phyloP scores from a whole-genome alignment of 2,113 vertebrate genomes.

The Lepidothrix coronata region DNA sequence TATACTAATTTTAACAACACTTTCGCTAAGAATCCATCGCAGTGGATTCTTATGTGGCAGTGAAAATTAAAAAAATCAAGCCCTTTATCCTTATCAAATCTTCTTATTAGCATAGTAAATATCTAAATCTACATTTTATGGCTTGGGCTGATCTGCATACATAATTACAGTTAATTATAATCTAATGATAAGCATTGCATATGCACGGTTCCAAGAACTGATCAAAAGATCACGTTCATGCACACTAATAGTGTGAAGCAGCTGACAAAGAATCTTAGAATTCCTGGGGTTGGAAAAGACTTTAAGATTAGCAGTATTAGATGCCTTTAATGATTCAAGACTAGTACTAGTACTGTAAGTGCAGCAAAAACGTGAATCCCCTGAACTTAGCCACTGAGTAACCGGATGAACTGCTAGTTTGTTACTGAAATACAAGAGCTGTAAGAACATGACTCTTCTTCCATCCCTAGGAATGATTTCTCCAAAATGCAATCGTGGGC shows the following conservation, averaged over 20 bases:
- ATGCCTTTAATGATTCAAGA: not conserved
- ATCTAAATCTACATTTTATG: slow-evolving; percentile 19
- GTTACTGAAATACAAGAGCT: not conserved
- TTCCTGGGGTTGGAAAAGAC: not conserved
- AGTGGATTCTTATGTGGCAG: too few species aligned
- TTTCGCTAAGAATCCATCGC: not conserved
- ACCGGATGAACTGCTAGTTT: not conserved
- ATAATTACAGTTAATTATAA: slow-evolving; percentile 57
- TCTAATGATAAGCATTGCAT: slow-evolving; percentile 10
- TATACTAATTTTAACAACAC: not conserved
- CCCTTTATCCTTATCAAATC: slow-evolving; percentile 9
- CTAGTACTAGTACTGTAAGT: not conserved
- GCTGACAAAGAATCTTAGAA: not conserved
- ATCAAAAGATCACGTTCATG: not conserved
- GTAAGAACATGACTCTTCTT: not conserved
- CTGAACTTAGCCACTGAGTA: not conserved
- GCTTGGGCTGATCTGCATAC: slow-evolving; percentile 9
- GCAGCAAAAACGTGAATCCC: not conserved
- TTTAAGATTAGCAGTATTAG: not conserved
- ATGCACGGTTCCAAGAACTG: not conserved
- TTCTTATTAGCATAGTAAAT: slow-evolving; percentile 38
- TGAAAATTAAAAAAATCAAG: not conserved
- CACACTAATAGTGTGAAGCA: not conserved
- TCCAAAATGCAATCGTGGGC: not conserved
- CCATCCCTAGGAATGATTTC: not conserved